These are phyloP conservation scores for Diploptera punctata DNA, from an alignment of 2,888 invertebrate species.

Conservation along the genomic window DNA sequence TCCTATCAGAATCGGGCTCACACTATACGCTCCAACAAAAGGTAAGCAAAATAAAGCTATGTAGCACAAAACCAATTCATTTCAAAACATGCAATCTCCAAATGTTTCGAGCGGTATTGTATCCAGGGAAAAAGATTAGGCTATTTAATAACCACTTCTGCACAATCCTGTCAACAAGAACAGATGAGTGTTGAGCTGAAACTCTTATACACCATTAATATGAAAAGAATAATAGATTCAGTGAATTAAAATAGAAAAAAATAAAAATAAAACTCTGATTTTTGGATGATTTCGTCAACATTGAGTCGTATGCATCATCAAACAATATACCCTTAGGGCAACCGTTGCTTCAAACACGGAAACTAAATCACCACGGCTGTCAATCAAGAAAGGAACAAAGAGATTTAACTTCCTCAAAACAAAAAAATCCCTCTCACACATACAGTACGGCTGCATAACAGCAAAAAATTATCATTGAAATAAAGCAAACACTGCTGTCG, in stretches of 20 bases:
- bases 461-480: conserved; percentile 11
- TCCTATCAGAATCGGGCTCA: no score
- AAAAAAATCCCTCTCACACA: background rate
- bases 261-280: conserved; percentile 8
- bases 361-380: background rate
- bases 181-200: background rate
- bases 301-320: conserved; percentile 7
- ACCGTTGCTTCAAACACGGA: conserved; percentile 2
- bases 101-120: background rate
- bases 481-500: conserved; percentile 5
- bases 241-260: background rate
- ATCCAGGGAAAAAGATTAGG: conserved; percentile 2
- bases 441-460: background rate
- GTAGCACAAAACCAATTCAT: background rate
- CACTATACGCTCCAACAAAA: no score
- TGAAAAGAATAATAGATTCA: background rate
- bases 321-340: conserved; percentile 10
- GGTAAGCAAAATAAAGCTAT: conserved; percentile 2
- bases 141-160: background rate
- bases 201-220: conserved; percentile 12
- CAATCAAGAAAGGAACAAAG: conserved; percentile 19
- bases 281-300: conserved; percentile 22
- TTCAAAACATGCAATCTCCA: conserved; percentile 17
- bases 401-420: conserved; percentile 4
- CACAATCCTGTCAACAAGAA: conserved; percentile 8